Evolutionary conservation across 2,888 invertebrate species (phyloP).

Genomic region (Brachyptera risi): DNA sequence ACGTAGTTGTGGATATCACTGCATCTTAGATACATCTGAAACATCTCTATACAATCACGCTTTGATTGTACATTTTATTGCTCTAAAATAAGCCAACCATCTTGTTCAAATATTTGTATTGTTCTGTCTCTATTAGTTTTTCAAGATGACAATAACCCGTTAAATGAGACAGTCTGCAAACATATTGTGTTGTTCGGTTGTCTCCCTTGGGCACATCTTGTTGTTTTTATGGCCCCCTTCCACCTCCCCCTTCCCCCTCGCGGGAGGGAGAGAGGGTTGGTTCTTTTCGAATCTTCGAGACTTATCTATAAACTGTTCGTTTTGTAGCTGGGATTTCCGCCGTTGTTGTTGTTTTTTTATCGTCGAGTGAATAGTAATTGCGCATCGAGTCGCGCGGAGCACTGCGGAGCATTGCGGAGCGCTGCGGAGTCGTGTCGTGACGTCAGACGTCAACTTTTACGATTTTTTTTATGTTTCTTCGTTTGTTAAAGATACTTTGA

Average conservation of each 20-base stretch:
- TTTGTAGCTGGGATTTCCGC: conserved; percentile 17
- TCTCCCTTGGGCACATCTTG: not conserved
- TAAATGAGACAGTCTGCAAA: conserved; percentile 7
- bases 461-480: no score
- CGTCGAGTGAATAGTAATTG: conserved; percentile 27
- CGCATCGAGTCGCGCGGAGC: conserved; percentile 18
- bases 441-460: conserved; percentile 7
- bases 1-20: no score
- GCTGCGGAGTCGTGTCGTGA: not conserved
- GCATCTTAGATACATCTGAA: no score
- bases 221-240: conserved; percentile 11
- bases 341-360: no score
- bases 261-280: not conserved
- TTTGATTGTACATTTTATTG: no score
- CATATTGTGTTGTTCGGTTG: conserved; percentile 19
- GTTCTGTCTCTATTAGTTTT: no score
- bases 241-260: no score
- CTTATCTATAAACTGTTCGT: conserved; percentile 20
- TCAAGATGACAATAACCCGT: conserved; percentile 14
- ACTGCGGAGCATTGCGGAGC: not conserved
- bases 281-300: conserved; percentile 10
- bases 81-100: no score
- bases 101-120: no score
- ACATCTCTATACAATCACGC: no score
- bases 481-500: no score